A percentile compares a stretch with the other conserved stretches of the same genome.
These are phyloP conservation scores for Araneus ventricosus DNA, from an alignment of 1,140 invertebrate genomes.

Conservation along the genomic window DNA sequence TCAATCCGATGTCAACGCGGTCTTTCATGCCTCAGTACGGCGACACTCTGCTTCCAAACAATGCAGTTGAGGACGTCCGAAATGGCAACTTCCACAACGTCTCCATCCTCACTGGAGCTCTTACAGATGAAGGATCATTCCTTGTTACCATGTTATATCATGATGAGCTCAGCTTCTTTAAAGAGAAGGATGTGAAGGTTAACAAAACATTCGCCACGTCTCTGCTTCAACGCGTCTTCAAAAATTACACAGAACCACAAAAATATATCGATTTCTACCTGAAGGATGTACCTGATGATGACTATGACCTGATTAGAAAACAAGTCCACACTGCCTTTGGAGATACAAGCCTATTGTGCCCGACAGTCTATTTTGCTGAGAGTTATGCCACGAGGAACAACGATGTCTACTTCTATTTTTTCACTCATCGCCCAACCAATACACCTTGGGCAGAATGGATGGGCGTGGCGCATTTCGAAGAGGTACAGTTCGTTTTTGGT, in stretches of 20 bases:
- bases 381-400: background rate
- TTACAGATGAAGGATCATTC: background rate
- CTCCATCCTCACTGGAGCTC: background rate
- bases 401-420: constrained; percentile 75
- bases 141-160: background rate
- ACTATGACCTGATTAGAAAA: background rate
- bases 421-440: constrained; percentile 69
- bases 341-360: background rate
- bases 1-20: background rate
- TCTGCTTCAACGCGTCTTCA: background rate
- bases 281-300: background rate
- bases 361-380: constrained; percentile 31
- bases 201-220: background rate
- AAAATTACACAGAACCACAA: background rate
- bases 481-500: constrained; percentile 76
- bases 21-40: background rate
- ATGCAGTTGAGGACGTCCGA: background rate
- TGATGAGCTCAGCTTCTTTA: background rate
- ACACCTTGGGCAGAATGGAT: constrained; percentile 68
- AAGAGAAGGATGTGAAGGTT: constrained; percentile 30
- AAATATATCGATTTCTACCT: background rate
- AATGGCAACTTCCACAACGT: background rate
- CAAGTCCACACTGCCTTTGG: constrained; percentile 26
- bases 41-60: background rate
- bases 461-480: constrained; percentile 73